Evolutionary conservation across 2,888 invertebrate species (phyloP).

Genomic region (Acrocyrtus sp.): DNA sequence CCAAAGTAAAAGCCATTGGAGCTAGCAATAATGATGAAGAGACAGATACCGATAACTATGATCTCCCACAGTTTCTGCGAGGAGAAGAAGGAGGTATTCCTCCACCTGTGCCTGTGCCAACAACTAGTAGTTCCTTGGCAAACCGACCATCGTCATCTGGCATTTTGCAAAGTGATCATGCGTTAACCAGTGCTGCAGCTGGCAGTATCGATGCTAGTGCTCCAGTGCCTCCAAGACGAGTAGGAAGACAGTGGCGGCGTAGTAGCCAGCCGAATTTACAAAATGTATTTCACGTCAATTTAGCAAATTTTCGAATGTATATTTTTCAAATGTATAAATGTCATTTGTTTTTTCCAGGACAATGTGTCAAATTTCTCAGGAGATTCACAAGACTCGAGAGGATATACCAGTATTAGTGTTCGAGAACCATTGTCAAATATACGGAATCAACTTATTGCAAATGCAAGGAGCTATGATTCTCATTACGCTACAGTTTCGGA

Average conservation of each 20-base stretch:
- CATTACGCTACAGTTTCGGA: slow-evolving; percentile 88
- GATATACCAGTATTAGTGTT: slow-evolving; percentile 91
- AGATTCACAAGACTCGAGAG: slow-evolving; percentile 89
- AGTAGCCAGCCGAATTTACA: slow-evolving; percentile 57
- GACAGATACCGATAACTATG: slow-evolving; percentile 64
- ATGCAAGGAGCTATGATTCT: slow-evolving; percentile 66
- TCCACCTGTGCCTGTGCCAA: background rate
- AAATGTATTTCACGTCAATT: no score
- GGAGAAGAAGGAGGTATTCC: slow-evolving; percentile 37
- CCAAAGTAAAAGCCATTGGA: slow-evolving; percentile 63
- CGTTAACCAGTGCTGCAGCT: slow-evolving; percentile 24
- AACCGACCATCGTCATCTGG: slow-evolving; percentile 6
- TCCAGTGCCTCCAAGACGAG: slow-evolving; percentile 61
- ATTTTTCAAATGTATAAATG: no score
- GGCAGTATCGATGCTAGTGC: slow-evolving; percentile 39
- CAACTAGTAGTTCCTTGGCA: background rate
- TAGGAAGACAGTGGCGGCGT: slow-evolving; percentile 58
- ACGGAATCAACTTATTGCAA: slow-evolving; percentile 74
- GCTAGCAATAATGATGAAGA: slow-evolving; percentile 58
- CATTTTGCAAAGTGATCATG: slow-evolving; percentile 13
- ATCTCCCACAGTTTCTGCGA: slow-evolving; percentile 60
- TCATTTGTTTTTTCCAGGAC: no score
- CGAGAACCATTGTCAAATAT: slow-evolving; percentile 86
- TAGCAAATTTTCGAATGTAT: no score
- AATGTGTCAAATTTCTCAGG: slow-evolving; percentile 79